Percentiles rank a stretch among this genome's conserved stretches.
These are phyloP conservation scores for Baccha elongata DNA, from an alignment of 2,888 invertebrate species.

Conservation along the genomic window DNA sequence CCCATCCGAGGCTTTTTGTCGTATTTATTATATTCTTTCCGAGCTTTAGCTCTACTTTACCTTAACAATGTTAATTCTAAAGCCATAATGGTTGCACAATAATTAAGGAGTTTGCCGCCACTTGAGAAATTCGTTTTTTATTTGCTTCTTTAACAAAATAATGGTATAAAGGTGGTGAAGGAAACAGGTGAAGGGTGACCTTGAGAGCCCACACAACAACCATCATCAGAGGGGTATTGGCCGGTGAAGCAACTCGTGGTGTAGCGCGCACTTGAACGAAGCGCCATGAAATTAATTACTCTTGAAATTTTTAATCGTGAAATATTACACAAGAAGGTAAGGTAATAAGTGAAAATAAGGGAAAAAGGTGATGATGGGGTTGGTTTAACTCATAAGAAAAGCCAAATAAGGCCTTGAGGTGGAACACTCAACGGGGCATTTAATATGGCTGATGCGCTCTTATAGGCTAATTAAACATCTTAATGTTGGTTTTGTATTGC, in stretches of 20 bases:
- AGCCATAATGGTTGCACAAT: conserved; percentile 50
- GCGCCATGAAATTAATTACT: conserved; percentile 63
- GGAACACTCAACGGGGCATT: background rate
- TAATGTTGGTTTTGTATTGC: conserved; percentile 4
- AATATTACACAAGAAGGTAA: conserved; percentile 24
- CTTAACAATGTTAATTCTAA: conserved; percentile 45
- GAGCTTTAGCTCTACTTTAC: conserved; percentile 31
- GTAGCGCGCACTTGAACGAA: conserved; percentile 64
- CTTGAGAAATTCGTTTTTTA: conserved; percentile 29
- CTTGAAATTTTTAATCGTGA: conserved; percentile 55
- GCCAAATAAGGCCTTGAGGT: background rate
- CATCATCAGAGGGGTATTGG: conserved; percentile 8
- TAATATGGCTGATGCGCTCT: too few species aligned
- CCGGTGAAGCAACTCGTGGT: conserved; percentile 43
- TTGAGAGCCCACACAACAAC: conserved; percentile 27
- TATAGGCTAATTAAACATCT: conserved; percentile 24
- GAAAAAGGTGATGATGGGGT: background rate
- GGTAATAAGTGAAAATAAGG: conserved; percentile 14
- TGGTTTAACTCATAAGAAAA: background rate
- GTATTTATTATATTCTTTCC: background rate
- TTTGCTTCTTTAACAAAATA: conserved; percentile 10
- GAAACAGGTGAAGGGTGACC: conserved; percentile 44
- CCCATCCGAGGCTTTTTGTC: conserved; percentile 16
- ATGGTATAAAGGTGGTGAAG: background rate
- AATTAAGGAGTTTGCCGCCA: conserved; percentile 56